phyloP scores from a whole-genome alignment of 2,888 invertebrate genomes.

The Erebia palarica region DNA sequence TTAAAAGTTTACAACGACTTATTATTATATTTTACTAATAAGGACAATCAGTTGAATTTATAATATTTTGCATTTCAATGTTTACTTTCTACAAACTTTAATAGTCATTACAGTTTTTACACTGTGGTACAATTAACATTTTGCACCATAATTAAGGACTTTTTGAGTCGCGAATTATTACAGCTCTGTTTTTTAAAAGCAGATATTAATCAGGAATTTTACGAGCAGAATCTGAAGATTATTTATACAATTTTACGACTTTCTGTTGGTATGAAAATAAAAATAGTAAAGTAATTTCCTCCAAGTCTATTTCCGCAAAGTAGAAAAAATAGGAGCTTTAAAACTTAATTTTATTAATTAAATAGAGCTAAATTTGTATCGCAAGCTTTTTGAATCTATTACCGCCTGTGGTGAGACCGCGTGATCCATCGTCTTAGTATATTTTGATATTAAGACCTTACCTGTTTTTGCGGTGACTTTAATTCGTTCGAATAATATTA shows the following conservation, averaged over 20 bases:
- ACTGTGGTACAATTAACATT: neutral
- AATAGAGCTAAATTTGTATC: neutral
- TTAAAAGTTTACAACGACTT: too few relatives aligned
- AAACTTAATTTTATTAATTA: slow-evolving; percentile 2
- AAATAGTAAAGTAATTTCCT: neutral
- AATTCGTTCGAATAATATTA: neutral
- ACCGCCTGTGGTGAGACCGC: neutral
- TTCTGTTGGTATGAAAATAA: neutral
- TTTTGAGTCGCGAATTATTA: neutral
- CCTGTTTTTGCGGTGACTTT: neutral
- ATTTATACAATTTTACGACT: neutral
- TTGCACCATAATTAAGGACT: neutral
- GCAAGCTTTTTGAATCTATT: neutral
- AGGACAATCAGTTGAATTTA: too few relatives aligned
- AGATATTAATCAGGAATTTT: neutral
- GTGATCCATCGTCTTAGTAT: neutral
- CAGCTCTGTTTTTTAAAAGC: neutral
- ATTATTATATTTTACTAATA: too few relatives aligned
- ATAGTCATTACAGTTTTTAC: neutral
- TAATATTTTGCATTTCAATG: too few relatives aligned
- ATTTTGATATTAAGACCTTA: neutral
- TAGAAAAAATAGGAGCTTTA: slow-evolving; percentile 6
- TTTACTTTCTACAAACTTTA: neutral
- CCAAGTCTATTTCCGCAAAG: neutral
- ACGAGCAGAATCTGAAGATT: slow-evolving; percentile 1